Evolutionary conservation across 2,113 vertebrate species (phyloP).

Genomic region (Oreotrochilus melanogaster): DNA sequence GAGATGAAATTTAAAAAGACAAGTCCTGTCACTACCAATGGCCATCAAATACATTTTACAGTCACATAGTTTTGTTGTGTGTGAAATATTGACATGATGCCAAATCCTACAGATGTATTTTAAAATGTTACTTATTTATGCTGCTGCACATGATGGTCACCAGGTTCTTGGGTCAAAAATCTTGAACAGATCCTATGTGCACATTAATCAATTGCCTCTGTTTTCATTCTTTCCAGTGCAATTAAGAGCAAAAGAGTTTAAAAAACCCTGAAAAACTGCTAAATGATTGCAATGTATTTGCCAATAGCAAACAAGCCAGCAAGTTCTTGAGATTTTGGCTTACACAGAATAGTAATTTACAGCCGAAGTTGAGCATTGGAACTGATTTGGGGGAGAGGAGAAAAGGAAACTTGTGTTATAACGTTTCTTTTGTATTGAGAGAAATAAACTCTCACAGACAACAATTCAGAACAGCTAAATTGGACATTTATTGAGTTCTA

Average conservation of each 20-base stretch:
- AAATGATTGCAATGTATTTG: background rate
- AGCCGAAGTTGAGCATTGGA: background rate
- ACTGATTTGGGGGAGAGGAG: background rate
- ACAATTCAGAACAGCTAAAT: background rate
- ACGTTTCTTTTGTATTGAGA: background rate
- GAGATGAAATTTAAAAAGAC: slow-evolving; percentile 51
- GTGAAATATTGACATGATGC: slow-evolving; percentile 26
- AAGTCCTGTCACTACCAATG: slow-evolving; percentile 51
- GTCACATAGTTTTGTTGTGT: background rate
- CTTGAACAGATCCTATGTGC: background rate
- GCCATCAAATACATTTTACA: slow-evolving; percentile 38
- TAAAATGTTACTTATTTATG: background rate
- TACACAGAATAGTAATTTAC: background rate
- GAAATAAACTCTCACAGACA: background rate
- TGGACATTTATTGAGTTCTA: background rate
- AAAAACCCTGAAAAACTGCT: background rate
- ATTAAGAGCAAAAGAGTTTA: background rate
- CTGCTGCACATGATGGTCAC: background rate
- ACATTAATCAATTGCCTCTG: background rate
- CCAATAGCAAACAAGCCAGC: background rate
- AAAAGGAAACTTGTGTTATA: background rate
- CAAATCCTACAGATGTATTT: background rate
- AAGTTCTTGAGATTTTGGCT: background rate
- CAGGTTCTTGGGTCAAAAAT: slow-evolving; percentile 14
- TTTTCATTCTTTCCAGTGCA: slow-evolving; percentile 4